Conservation (phyloP, 2,888 invertebrate species). For the Ypsolopha sequella region DNA sequence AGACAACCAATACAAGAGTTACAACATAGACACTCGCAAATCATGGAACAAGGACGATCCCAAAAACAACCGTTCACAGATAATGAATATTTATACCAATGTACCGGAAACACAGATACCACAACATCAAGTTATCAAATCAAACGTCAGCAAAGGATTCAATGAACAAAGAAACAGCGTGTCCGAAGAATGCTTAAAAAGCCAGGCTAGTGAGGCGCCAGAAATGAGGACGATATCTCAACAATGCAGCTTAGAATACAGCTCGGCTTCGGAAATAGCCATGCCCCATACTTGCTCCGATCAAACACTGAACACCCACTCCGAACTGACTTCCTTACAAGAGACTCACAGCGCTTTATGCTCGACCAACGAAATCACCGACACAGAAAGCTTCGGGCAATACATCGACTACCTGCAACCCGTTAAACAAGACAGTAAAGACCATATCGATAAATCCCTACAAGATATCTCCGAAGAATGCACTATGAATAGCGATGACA, state of each 20-base stretch:
- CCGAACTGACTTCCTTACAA: conserved; percentile 58
- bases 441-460: conserved; percentile 45
- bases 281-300: conserved; percentile 66
- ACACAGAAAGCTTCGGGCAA: conserved; percentile 63
- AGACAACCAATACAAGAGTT: conserved; percentile 57
- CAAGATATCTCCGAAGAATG: conserved; percentile 62
- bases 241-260: conserved; percentile 79
- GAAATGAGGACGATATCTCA: conserved; percentile 77
- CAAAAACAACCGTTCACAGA: conserved; percentile 38
- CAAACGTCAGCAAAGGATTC: conserved; percentile 37
- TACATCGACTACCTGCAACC: conserved; percentile 60
- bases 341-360: conserved; percentile 62
- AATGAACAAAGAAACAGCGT: conserved; percentile 50
- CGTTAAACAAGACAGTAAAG: conserved; percentile 42
- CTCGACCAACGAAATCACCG: conserved; percentile 62
- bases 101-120: conserved; percentile 73
- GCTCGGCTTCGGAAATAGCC: conserved; percentile 70
- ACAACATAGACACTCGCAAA: conserved; percentile 39
- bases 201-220: conserved; percentile 48
- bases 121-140: conserved; percentile 67
- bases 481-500: conserved; percentile 56
- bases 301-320: conserved; percentile 60
- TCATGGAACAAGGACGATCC: conserved; percentile 52
- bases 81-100: conserved; percentile 75
- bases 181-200: conserved; percentile 57